These are phyloP conservation scores for Lucifuga dentata DNA, from an alignment of 2,113 vertebrate species.

Conservation along the genomic window DNA sequence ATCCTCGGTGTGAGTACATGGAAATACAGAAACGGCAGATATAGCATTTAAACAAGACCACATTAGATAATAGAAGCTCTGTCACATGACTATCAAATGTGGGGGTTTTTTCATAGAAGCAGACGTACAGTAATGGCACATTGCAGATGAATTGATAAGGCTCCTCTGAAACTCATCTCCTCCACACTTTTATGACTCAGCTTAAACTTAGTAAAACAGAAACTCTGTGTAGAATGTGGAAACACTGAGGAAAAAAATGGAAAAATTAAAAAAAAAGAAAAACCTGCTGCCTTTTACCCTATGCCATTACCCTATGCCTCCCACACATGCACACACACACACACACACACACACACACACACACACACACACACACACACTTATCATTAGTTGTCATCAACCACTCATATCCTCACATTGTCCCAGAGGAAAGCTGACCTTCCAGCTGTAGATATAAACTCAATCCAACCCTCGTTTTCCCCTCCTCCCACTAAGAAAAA, in stretches of 20 bases:
- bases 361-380: constrained; percentile 27
- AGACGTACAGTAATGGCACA: no score
- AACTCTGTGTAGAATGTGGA: no score
- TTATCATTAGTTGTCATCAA: constrained; percentile 81
- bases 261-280: constrained; percentile 1
- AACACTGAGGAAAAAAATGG: neutral
- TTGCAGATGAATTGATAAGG: no score
- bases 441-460: constrained; percentile 72
- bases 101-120: no score
- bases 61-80: neutral
- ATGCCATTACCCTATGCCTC: constrained; percentile 17
- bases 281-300: constrained; percentile 29
- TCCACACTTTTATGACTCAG: no score
- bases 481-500: constrained; percentile 42
- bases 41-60: no score
- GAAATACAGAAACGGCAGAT: no score
- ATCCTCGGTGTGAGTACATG: no score
- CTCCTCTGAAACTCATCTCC: no score
- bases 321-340: constrained; percentile 12
- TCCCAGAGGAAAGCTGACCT: constrained; percentile 80
- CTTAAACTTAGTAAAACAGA: no score
- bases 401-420: constrained; percentile 85
- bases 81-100: no score
- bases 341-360: constrained; percentile 10
- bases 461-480: constrained; percentile 29